A percentile compares a stretch with the other conserved stretches of the same genome.
Conservation (phyloP, 2,113 vertebrate species). For the Phylloscopus trochilus region DNA sequence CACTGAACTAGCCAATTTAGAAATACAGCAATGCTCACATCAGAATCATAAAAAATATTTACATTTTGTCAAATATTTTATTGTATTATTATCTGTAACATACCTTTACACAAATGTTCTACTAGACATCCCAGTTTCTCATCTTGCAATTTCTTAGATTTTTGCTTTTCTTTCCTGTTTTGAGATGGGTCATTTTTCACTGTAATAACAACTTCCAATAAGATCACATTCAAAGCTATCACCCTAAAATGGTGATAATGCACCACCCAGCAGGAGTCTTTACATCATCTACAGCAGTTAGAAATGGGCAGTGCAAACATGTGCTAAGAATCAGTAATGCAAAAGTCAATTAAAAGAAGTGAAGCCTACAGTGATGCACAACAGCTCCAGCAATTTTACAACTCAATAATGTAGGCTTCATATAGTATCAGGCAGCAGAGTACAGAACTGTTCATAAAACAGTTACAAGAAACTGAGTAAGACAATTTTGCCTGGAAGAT, state of each 20-base stretch:
- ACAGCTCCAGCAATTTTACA: neutral
- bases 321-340: constrained; percentile 18
- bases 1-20: neutral
- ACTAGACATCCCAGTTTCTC: neutral
- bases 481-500: constrained; percentile 10
- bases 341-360: constrained; percentile 49
- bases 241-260: constrained; percentile 90
- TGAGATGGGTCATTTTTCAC: constrained; percentile 80
- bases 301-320: constrained; percentile 81
- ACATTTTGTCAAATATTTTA: neutral
- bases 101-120: neutral
- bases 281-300: constrained; percentile 74
- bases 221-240: constrained; percentile 86
- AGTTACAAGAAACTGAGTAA: neutral
- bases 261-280: constrained; percentile 84
- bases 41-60: neutral
- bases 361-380: neutral
- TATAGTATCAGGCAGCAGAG: neutral
- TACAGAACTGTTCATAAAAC: neutral
- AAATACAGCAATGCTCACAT: neutral
- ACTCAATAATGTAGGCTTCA: neutral
- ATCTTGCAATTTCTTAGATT: constrained; percentile 39
- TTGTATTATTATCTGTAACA: neutral
- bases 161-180: constrained; percentile 78
- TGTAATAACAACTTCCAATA: constrained; percentile 83